Conservation (phyloP, 1,140 invertebrate genomes). For the Melanaphis sacchari region DNA sequence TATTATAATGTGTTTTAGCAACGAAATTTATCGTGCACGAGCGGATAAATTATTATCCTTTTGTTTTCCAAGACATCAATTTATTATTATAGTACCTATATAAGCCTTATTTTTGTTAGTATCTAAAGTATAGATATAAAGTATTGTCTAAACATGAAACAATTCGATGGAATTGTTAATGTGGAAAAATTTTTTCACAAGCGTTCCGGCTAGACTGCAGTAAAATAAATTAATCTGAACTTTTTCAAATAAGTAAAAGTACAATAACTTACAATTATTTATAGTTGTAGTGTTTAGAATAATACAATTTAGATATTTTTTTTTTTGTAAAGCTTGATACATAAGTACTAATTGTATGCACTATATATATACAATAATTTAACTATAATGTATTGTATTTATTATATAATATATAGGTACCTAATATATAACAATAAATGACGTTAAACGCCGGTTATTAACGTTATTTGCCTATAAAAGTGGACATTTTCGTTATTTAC, state of each 20-base stretch:
- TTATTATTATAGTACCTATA: not conserved
- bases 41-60: not conserved
- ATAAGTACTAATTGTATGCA: not conserved
- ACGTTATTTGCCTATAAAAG: too few relatives aligned
- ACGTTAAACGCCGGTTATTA: too few relatives aligned
- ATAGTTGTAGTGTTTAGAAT: not conserved
- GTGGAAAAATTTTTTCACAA: not conserved
- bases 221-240: not conserved
- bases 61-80: slow-evolving; percentile 16
- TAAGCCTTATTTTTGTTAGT: not conserved
- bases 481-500: too few relatives aligned
- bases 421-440: too few relatives aligned
- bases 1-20: not conserved
- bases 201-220: not conserved
- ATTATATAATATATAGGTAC: too few relatives aligned
- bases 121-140: not conserved
- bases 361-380: not conserved
- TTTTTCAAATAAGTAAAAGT: slow-evolving; percentile 8
- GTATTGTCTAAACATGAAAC: not conserved
- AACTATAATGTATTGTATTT: not conserved
- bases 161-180: slow-evolving; percentile 6
- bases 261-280: slow-evolving; percentile 11
- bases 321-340: not conserved
- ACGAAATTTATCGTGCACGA: slow-evolving; percentile 26
- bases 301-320: not conserved